Evolutionary conservation across 1,140 invertebrate genomes (phyloP).

Genomic region (Bombus superbus): DNA sequence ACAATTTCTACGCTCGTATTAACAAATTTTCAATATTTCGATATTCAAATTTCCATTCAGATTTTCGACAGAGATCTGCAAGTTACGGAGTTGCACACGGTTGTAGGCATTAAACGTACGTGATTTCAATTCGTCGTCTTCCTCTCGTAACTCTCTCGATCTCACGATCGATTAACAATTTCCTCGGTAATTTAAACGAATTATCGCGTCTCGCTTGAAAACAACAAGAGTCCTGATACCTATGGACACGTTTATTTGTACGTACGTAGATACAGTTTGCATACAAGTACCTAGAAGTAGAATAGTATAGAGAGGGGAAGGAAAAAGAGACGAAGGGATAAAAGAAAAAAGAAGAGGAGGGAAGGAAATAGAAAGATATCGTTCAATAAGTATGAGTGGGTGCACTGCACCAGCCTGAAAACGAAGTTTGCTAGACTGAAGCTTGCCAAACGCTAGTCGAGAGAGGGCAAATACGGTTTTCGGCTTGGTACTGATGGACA

Average conservation of each 20-base stretch:
- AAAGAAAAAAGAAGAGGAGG: background rate
- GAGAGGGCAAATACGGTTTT: slow-evolving; percentile 61
- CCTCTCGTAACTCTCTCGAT: background rate
- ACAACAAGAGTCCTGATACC: background rate
- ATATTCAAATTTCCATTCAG: background rate
- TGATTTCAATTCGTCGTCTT: no score
- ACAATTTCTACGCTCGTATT: background rate
- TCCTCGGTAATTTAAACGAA: background rate
- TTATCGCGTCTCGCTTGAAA: background rate
- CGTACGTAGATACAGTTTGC: background rate
- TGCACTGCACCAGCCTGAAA: slow-evolving; percentile 45
- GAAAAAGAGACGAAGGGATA: slow-evolving; percentile 14
- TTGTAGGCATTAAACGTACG: no score
- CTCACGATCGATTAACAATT: background rate
- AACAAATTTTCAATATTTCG: background rate
- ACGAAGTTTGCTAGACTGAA: slow-evolving; percentile 62
- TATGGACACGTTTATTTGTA: background rate
- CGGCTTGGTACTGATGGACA: slow-evolving; percentile 58
- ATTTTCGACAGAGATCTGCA: background rate
- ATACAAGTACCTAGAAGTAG: background rate
- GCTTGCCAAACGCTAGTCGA: slow-evolving; percentile 63
- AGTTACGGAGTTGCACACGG: no score
- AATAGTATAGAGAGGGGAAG: background rate
- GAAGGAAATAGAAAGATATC: slow-evolving; percentile 45
- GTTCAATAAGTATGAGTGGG: slow-evolving; percentile 65